phyloP scores from a whole-genome alignment of 2,113 vertebrate species.

The Sceloporus undulatus region DNA sequence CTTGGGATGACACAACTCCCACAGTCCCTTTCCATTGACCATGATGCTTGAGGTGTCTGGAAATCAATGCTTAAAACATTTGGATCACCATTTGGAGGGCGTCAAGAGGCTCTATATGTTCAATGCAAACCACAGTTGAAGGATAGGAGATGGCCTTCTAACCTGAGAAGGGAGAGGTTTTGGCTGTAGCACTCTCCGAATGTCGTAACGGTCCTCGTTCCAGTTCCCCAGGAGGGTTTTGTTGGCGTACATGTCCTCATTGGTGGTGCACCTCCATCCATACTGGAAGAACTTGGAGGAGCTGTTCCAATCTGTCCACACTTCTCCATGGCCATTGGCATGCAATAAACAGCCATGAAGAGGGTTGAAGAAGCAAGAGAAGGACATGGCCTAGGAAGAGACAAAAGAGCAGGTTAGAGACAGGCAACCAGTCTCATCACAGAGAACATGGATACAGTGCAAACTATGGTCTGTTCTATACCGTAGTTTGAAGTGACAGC shows the following conservation, averaged over 20 bases:
- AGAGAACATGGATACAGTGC: neutral
- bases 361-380: slow-evolving; percentile 50
- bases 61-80: too few relatives aligned
- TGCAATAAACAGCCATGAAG: slow-evolving; percentile 67
- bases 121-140: too few relatives aligned
- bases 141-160: neutral
- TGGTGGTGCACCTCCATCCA: slow-evolving; percentile 79
- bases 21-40: too few relatives aligned
- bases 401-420: slow-evolving; percentile 1
- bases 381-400: slow-evolving; percentile 52
- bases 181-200: slow-evolving; percentile 59
- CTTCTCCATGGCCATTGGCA: slow-evolving; percentile 76
- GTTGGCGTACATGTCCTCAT: slow-evolving; percentile 72
- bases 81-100: too few relatives aligned
- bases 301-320: slow-evolving; percentile 72
- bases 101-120: too few relatives aligned
- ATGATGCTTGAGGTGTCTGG: too few relatives aligned
- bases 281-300: slow-evolving; percentile 75
- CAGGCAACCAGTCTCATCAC: neutral
- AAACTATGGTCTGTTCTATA: neutral
- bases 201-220: slow-evolving; percentile 76
- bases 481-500: too few relatives aligned
- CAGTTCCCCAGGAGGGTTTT: slow-evolving; percentile 79
- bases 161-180: slow-evolving; percentile 79
- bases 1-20: too few relatives aligned